Evolutionary conservation across 2,888 invertebrate genomes (phyloP), one percentile per base, ranked within the genome.

Genomic region (Dryomyza anilis): DNA sequence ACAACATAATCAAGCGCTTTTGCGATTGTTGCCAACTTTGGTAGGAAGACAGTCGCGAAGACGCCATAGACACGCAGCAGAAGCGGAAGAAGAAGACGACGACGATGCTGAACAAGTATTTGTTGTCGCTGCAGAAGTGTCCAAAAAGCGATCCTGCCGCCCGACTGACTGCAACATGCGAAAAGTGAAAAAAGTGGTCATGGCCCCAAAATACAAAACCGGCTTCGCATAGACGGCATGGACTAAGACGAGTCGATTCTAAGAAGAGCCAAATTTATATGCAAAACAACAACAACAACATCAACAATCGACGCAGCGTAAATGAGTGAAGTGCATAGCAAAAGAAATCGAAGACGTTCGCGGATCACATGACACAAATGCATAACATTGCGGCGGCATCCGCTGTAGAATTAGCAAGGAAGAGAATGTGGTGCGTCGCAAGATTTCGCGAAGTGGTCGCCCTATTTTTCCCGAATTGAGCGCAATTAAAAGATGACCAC

Each of bases 361-460:
- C 61, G 23, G 27, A 25, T 16, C 69, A 65, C 65, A 67, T 72
- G 73, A 72, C 70, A 73, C 70, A 63, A 71, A 72, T 73, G 70
- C 73, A 73, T 73, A 73, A 71, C 69, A 73, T 69, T 30, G 46
- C n/a, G 39, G n/a, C n/a, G n/a, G n/a, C 45, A 29, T 27, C n/a
- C 52, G 60, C 27, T 25, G 39, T 27, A 19, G 14, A 12, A 33
- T 25, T 23, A 16, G 16, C 8, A 23, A 10, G 45, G 45, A 14
- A 16, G 27, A 27, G 33, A 53, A 12, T 4, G 2, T 33, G 33
- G 16, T 33, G 57, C 43, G 43, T n/a, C 19, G 43, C 7, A 6
- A 1, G 10, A 14, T 3, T 7, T 16, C 10, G 19, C 43, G 2
- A 43, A 64, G 59, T 66, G 56, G 67, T 66, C 66, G 66, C 64